A percentile compares a stretch with the other conserved stretches of the same genome.
These are phyloP conservation scores for Chironomus tepperi DNA, from an alignment of 1,140 invertebrate genomes.

Conservation along the genomic window DNA sequence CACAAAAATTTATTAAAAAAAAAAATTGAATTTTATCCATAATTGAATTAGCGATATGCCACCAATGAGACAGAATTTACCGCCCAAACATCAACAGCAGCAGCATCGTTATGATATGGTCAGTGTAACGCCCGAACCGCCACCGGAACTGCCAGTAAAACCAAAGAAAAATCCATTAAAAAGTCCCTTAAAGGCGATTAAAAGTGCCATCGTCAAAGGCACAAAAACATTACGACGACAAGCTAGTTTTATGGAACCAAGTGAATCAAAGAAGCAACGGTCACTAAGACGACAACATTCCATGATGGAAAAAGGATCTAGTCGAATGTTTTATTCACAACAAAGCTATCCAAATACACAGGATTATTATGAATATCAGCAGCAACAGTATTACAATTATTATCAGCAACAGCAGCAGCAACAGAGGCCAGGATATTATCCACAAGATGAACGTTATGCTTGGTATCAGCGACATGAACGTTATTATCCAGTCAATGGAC, in stretches of 20 bases:
- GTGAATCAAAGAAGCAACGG: conserved; percentile 33
- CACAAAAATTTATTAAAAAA: neutral
- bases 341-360: conserved; percentile 34
- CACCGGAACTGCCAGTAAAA: conserved; percentile 34
- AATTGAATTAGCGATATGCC: conserved; percentile 2
- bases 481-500: conserved; percentile 28
- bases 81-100: conserved; percentile 29
- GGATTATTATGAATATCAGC: conserved; percentile 19
- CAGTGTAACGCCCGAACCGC: conserved; percentile 27
- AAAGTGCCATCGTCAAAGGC: conserved; percentile 37
- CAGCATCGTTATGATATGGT: conserved; percentile 14
- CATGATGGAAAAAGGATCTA: conserved; percentile 36
- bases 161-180: conserved; percentile 39
- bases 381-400: conserved; percentile 15
- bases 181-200: conserved; percentile 35
- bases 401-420: conserved; percentile 19
- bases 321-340: conserved; percentile 34
- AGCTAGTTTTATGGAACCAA: conserved; percentile 38
- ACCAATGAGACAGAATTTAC: conserved; percentile 20
- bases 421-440: neutral
- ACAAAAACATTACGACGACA: conserved; percentile 36
- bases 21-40: conserved; percentile 4
- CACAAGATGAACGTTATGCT: conserved; percentile 29
- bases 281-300: conserved; percentile 36
- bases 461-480: conserved; percentile 25